Percentiles rank a stretch among this genome's conserved stretches.
Conservation (phyloP, 1,140 invertebrate species). For the Zaprionus africanus region DNA sequence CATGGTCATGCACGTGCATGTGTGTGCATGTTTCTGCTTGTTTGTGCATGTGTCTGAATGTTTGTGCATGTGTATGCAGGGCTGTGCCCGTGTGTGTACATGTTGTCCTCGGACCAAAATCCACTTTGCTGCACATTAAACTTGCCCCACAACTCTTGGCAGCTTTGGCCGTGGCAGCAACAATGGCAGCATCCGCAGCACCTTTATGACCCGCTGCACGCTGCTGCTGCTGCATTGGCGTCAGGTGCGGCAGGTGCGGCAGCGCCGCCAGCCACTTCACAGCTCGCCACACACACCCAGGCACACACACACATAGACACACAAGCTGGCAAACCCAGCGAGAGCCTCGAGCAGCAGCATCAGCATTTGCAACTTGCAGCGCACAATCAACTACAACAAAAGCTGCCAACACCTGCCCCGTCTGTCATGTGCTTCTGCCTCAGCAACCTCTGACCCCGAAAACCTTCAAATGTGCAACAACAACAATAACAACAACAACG, state of each 20-base stretch:
- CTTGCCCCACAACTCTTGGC: constrained; percentile 22
- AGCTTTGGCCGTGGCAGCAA: constrained; percentile 30
- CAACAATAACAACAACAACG: constrained; percentile 3
- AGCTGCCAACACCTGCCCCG: background rate
- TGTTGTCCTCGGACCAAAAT: constrained; percentile 44
- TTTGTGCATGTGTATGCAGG: background rate
- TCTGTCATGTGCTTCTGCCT: constrained; percentile 1
- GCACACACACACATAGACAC: background rate
- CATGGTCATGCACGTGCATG: constrained; percentile 16
- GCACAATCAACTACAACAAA: constrained; percentile 54
- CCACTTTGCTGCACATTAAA: constrained; percentile 66
- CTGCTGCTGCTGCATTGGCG: background rate
- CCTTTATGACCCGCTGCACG: constrained; percentile 23
- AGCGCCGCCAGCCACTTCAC: constrained; percentile 57
- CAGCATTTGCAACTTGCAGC: background rate
- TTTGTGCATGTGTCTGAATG: constrained; percentile 5
- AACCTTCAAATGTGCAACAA: constrained; percentile 33
- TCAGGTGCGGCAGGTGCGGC: background rate
- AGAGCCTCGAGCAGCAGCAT: constrained; percentile 14
- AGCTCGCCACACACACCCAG: constrained; percentile 26
- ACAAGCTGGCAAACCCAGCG: background rate
- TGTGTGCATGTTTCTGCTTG: constrained; percentile 10
- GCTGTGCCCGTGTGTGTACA: constrained; percentile 26
- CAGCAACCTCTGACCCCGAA: constrained; percentile 5
- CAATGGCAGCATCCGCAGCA: constrained; percentile 16